These are phyloP conservation scores for Poeciliopsis presidionis DNA, from an alignment of 2,797 vertebrate species.

Conservation along the genomic window DNA sequence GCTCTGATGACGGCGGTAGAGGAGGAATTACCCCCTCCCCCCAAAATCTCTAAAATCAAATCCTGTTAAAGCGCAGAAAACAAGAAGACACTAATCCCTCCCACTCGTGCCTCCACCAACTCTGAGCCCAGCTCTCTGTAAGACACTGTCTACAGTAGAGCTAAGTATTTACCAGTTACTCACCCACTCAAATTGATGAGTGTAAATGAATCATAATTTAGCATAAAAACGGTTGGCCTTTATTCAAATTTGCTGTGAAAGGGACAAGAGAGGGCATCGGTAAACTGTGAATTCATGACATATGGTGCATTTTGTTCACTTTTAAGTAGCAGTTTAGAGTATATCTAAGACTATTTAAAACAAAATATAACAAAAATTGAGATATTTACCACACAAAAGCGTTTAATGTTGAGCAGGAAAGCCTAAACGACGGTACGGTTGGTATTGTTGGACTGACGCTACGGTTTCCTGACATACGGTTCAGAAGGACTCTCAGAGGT, in stretches of 20 bases:
- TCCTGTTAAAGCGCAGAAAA: slow-evolving; percentile 82
- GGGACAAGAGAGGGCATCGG: neutral
- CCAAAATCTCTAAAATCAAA: slow-evolving; percentile 82
- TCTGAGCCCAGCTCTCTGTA: slow-evolving; percentile 56
- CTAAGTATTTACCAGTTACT: slow-evolving; percentile 58
- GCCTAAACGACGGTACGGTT: neutral
- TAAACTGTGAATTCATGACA: neutral
- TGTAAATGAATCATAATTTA: slow-evolving; percentile 49
- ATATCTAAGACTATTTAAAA: neutral
- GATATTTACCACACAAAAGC: neutral
- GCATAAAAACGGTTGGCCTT: neutral
- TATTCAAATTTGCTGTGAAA: neutral
- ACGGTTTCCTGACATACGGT: slow-evolving; percentile 8
- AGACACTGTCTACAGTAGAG: slow-evolving; percentile 53
- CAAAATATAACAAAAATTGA: neutral
- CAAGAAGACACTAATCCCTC: slow-evolving; percentile 79
- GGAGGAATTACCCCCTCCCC: slow-evolving; percentile 60
- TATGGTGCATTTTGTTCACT: neutral
- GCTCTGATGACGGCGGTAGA: slow-evolving; percentile 67
- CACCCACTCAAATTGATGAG: slow-evolving; percentile 68
- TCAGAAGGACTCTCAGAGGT: slow-evolving; percentile 45
- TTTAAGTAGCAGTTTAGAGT: neutral
- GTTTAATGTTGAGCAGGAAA: neutral
- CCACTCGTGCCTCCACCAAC: slow-evolving; percentile 64
- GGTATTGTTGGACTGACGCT: slow-evolving; percentile 1